A percentile compares a stretch with the other conserved stretches of the same genome.
Evolutionary conservation across 2,797 vertebrate species (phyloP).

Genomic region (Sebastes ruberrimus): DNA sequence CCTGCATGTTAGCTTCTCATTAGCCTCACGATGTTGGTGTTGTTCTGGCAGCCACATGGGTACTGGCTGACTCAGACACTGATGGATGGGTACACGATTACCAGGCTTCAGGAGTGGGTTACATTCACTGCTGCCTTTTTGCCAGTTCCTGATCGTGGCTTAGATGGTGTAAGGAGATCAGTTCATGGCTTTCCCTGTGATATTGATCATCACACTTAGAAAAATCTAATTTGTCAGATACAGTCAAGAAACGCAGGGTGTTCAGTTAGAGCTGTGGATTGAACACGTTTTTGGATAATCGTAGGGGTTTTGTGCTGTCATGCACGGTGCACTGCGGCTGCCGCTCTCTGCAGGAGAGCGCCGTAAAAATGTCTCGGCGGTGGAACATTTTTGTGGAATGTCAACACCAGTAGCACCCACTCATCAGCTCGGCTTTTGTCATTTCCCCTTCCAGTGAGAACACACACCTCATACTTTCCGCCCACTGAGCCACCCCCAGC

Average conservation of each 20-base stretch:
- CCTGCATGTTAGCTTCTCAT: constrained; percentile 2
- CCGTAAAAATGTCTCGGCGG: constrained; percentile 2
- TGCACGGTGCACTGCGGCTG: neutral
- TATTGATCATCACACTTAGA: constrained; percentile 16
- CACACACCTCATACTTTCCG: constrained; percentile 70
- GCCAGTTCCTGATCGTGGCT: constrained; percentile 55
- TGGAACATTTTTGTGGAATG: constrained; percentile 68
- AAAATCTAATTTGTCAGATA: constrained; percentile 13
- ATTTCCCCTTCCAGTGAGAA: constrained; percentile 50
- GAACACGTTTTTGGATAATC: neutral
- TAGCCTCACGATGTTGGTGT: constrained; percentile 1
- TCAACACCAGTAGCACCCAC: constrained; percentile 64
- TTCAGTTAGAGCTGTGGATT: constrained; percentile 15
- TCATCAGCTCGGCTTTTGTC: constrained; percentile 65
- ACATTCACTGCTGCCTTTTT: constrained; percentile 3
- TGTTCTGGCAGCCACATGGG: constrained; percentile 27
- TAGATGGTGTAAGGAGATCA: constrained; percentile 33
- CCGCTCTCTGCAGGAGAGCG: constrained; percentile 20
- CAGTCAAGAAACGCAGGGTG: constrained; percentile 6
- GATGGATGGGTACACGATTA: constrained; percentile 49
- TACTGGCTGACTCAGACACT: constrained; percentile 44
- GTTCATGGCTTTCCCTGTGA: constrained; percentile 1
- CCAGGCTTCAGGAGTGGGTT: constrained; percentile 26
- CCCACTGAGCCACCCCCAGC: constrained; percentile 19
- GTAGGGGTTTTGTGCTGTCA: neutral